phyloP scores from a whole-genome alignment of 2,888 invertebrate genomes.

The Pheosia tremula region DNA sequence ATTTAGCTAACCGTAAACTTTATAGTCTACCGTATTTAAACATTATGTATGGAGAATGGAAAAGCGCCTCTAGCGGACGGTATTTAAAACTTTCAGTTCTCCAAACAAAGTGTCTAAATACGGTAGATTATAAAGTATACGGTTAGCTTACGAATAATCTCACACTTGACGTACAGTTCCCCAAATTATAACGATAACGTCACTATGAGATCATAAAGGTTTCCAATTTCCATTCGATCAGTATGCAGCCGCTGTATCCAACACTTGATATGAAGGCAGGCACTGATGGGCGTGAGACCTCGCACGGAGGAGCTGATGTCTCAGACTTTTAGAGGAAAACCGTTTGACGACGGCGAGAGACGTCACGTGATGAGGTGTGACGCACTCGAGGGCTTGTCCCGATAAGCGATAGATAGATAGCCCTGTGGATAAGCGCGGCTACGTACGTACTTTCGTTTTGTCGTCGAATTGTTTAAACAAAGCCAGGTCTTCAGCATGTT shows the following conservation, averaged over 20 bases:
- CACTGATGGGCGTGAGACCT: conserved; percentile 13
- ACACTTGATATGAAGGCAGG: neutral
- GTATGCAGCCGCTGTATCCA: neutral
- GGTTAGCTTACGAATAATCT: no score
- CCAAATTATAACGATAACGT: neutral
- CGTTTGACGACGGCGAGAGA: neutral
- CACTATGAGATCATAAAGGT: neutral
- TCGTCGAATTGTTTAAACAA: neutral
- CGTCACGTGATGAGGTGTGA: neutral
- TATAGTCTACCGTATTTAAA: no score
- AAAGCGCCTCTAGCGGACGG: no score
- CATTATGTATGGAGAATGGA: no score
- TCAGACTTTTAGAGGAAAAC: conserved; percentile 20
- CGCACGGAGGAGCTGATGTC: conserved; percentile 14
- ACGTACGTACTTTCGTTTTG: neutral
- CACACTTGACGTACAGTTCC: no score
- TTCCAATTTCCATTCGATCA: conserved; percentile 8
- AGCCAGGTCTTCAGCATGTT: no score
- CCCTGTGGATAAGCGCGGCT: neutral
- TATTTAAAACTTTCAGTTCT: no score
- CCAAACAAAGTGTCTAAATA: no score
- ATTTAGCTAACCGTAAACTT: no score
- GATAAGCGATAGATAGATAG: neutral
- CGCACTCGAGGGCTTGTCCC: conserved; percentile 27
- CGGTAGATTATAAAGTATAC: no score